Conservation (phyloP, 1,140 invertebrate genomes). For the Diprion similis region DNA sequence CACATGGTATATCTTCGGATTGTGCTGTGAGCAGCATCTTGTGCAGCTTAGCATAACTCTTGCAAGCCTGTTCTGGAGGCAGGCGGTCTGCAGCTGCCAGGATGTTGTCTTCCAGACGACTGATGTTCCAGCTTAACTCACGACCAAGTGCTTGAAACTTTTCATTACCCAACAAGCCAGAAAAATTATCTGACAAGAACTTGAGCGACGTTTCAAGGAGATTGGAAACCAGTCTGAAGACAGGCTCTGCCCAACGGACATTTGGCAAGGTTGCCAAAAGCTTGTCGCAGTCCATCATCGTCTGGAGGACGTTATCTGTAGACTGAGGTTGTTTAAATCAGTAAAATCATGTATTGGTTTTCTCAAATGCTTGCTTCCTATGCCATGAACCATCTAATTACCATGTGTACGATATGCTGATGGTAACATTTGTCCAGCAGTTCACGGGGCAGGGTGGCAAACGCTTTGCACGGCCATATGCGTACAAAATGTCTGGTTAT, state of each 20-base stretch:
- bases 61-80: conserved; percentile 75
- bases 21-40: conserved; percentile 51
- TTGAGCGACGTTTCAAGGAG: conserved; percentile 71
- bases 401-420: conserved; percentile 79
- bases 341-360: neutral
- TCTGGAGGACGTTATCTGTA: conserved; percentile 70
- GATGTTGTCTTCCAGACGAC: conserved; percentile 71
- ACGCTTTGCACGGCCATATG: conserved; percentile 87
- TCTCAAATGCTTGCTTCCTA: neutral
- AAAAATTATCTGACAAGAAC: conserved; percentile 72
- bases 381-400: conserved; percentile 28
- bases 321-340: conserved; percentile 51
- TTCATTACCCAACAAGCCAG: conserved; percentile 68
- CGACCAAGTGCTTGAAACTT: conserved; percentile 70
- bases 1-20: conserved; percentile 43
- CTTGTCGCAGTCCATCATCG: conserved; percentile 74
- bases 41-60: conserved; percentile 66
- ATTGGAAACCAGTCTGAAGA: conserved; percentile 71
- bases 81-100: conserved; percentile 68
- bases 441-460: conserved; percentile 81
- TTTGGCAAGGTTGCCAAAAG: conserved; percentile 71
- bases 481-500: conserved; percentile 83
- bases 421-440: conserved; percentile 83
- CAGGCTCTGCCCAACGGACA: conserved; percentile 76
- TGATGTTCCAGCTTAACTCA: conserved; percentile 72